Conservation (phyloP, 2,113 vertebrate species). For the Oophaga pumilio region DNA sequence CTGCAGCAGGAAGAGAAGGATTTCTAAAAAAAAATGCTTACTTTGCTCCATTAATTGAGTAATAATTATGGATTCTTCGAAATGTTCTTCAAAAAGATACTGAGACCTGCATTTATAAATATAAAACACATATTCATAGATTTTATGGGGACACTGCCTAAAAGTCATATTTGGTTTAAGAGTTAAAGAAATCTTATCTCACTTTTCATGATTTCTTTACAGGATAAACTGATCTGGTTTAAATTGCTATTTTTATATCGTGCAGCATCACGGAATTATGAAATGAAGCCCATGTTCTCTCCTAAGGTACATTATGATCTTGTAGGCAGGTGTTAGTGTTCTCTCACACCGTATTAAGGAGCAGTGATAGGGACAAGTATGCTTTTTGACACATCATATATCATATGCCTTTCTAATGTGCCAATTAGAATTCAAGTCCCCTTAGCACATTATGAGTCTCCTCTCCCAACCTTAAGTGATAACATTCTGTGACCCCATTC, state of each 20-base stretch:
- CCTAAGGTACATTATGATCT: constrained; percentile 5
- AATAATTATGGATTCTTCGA: background rate
- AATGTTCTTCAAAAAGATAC: background rate
- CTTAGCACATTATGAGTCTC: constrained; percentile 54
- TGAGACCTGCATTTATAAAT: background rate
- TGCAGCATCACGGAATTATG: background rate
- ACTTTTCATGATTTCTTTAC: background rate
- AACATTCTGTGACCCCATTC: constrained; percentile 50
- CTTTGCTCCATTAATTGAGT: too few species aligned
- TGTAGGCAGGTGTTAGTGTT: constrained; percentile 27
- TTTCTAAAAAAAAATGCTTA: too few species aligned
- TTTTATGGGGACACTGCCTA: background rate
- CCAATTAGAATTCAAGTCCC: constrained; percentile 55
- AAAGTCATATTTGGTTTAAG: background rate
- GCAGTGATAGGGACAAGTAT: constrained; percentile 60
- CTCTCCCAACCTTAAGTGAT: constrained; percentile 52
- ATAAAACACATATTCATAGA: background rate
- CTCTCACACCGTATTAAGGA: background rate
- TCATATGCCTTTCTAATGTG: constrained; percentile 55
- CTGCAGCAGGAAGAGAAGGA: too few species aligned
- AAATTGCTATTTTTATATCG: constrained; percentile 14
- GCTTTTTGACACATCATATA: constrained; percentile 52
- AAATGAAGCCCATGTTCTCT: constrained; percentile 8
- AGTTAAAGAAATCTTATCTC: background rate
- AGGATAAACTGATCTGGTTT: background rate